Percentiles rank a stretch among this genome's conserved stretches.
These are phyloP conservation scores for Pelmatolapia mariae DNA, from an alignment of 2,113 vertebrate genomes.

Conservation along the genomic window DNA sequence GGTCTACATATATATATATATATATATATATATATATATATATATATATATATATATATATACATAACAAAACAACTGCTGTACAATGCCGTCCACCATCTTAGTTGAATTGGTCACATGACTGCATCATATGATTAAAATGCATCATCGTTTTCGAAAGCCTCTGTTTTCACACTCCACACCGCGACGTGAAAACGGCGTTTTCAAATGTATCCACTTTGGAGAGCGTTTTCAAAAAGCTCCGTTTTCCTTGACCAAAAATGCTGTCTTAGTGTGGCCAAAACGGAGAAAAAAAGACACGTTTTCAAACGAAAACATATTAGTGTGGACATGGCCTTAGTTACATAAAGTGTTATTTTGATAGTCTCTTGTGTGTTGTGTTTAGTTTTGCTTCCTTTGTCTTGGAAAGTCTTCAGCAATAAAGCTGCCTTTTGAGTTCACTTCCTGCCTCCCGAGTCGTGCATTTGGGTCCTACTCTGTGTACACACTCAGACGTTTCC, in stretches of 20 bases:
- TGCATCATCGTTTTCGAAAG: not conserved
- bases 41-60: not conserved
- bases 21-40: too few relatives aligned
- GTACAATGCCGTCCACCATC: not conserved
- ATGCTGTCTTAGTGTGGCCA: not conserved
- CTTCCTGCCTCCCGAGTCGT: not conserved
- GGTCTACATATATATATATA: fast-evolving
- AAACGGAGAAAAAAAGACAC: not conserved
- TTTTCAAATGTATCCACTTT: not conserved
- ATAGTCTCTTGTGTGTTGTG: not conserved
- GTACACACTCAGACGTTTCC: not conserved
- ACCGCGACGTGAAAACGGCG: not conserved
- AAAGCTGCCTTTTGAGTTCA: not conserved
- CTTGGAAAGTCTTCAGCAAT: not conserved
- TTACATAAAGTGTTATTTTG: not conserved
- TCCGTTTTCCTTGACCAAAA: not conserved
- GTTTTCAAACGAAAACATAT: not conserved
- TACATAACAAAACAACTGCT: not conserved
- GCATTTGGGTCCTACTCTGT: not conserved
- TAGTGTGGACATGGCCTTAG: not conserved
- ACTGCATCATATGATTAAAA: not conserved
- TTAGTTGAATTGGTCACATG: not conserved
- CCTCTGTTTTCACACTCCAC: not conserved
- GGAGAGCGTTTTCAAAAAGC: not conserved
- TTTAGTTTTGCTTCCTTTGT: not conserved